A percentile compares a stretch with the other conserved stretches of the same genome.
Conservation (phyloP, 2,797 vertebrate species). For the Falco naumanni region DNA sequence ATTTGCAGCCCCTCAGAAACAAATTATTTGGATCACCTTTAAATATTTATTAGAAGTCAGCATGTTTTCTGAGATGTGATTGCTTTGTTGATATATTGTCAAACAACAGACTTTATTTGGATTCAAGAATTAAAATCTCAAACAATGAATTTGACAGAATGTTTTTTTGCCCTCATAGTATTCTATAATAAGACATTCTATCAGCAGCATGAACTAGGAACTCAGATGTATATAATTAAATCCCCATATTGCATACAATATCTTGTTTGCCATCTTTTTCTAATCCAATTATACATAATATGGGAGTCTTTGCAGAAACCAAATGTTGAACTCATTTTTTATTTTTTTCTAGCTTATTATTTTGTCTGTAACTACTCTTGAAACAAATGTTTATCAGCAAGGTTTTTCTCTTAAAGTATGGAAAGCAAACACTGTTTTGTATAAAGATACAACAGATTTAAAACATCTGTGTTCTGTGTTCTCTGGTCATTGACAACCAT, state of each 20-base stretch:
- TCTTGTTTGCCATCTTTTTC: not conserved
- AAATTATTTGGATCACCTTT: not conserved
- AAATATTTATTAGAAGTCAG: not conserved
- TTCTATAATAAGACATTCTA: not conserved
- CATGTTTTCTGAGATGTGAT: not conserved
- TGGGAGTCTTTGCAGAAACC: not conserved
- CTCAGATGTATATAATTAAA: not conserved
- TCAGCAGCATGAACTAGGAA: not conserved
- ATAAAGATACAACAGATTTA: not conserved
- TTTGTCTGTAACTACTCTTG: not conserved
- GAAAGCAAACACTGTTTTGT: not conserved
- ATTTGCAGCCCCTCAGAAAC: not conserved
- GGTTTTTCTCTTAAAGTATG: not conserved
- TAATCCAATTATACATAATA: not conserved
- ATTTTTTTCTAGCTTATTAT: not conserved
- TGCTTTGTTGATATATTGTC: not conserved
- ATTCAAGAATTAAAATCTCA: not conserved
- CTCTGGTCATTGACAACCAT: not conserved
- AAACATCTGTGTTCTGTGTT: not conserved
- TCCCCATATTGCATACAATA: not conserved
- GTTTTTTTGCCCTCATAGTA: not conserved
- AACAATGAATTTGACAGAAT: not conserved
- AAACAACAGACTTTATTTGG: not conserved
- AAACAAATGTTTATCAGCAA: not conserved
- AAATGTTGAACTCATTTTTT: not conserved